Evolutionary conservation across 2,113 vertebrate species (phyloP).

Genomic region (Zingel zingel): DNA sequence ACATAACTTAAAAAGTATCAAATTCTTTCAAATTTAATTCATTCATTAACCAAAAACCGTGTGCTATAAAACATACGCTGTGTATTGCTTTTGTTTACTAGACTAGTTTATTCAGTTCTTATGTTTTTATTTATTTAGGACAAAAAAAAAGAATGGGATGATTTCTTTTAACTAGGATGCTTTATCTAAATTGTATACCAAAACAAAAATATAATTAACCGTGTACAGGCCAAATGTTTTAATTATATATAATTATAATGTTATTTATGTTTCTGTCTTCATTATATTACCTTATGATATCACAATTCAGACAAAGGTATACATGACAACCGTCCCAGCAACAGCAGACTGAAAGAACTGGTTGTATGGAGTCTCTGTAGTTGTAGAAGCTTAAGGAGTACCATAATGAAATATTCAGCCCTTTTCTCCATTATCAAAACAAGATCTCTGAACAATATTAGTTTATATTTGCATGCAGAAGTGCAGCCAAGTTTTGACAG

Average conservation of each 20-base stretch:
- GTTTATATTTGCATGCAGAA: conserved; percentile 69
- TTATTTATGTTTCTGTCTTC: too few relatives aligned
- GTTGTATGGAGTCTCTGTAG: conserved; percentile 24
- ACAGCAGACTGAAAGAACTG: not conserved
- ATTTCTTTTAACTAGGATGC: not conserved
- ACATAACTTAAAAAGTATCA: not conserved
- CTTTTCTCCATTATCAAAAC: conserved; percentile 28
- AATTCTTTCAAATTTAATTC: not conserved
- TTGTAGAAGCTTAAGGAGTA: conserved; percentile 21
- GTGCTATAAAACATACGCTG: not conserved
- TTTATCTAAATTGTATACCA: not conserved
- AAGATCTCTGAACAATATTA: conserved; percentile 63
- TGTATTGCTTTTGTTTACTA: not conserved
- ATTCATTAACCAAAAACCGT: not conserved
- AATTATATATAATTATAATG: too few relatives aligned
- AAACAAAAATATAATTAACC: too few relatives aligned
- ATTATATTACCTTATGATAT: not conserved
- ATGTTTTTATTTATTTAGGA: not conserved
- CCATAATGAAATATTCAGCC: conserved; percentile 37
- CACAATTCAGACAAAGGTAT: not conserved
- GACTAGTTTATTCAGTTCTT: not conserved
- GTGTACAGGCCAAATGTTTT: too few relatives aligned
- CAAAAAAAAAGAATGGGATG: not conserved
- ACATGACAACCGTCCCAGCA: conserved; percentile 1
- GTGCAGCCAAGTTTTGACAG: conserved; percentile 67